phyloP scores from a whole-genome alignment of 2,797 vertebrate genomes.

The Oreochromis grahami region DNA sequence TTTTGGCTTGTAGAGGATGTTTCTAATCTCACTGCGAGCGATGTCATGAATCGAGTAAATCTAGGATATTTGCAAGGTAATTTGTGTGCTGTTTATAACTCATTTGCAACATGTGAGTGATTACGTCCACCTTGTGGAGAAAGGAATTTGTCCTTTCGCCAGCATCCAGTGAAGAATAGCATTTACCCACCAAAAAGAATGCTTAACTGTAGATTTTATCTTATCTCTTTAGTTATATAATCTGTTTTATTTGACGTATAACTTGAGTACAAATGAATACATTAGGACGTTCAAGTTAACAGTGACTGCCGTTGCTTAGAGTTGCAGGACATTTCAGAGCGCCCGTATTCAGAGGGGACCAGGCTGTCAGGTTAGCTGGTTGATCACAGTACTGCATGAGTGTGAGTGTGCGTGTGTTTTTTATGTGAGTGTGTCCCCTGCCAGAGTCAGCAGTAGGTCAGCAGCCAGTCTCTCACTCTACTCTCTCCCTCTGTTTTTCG shows the following conservation, averaged over 20 bases:
- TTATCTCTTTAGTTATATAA: background rate
- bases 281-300: conserved; percentile 53
- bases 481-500: conserved; percentile 42
- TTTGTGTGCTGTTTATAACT: conserved; percentile 43
- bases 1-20: conserved; percentile 94
- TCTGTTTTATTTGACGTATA: background rate
- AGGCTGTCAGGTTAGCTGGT: conserved; percentile 72
- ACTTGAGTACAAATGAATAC: background rate
- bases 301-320: conserved; percentile 70
- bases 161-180: conserved; percentile 42
- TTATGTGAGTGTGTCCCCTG: background rate
- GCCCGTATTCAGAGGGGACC: conserved; percentile 66
- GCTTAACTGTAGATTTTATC: background rate
- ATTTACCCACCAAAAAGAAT: background rate
- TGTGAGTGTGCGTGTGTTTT: conserved; percentile 28
- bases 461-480: conserved; percentile 39
- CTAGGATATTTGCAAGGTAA: conserved; percentile 99
- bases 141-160: conserved; percentile 55
- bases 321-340: conserved; percentile 77
- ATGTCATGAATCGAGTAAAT: conserved; percentile 99
- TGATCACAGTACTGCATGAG: conserved; percentile 61
- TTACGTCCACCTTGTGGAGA: conserved; percentile 33
- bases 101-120: conserved; percentile 37
- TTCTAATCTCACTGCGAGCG: conserved; percentile 99
- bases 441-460: conserved; percentile 28